Evolutionary conservation across 2,113 vertebrate species (phyloP), one percentile per base, ranked within the genome.

Genomic region (Gorilla gorilla): DNA sequence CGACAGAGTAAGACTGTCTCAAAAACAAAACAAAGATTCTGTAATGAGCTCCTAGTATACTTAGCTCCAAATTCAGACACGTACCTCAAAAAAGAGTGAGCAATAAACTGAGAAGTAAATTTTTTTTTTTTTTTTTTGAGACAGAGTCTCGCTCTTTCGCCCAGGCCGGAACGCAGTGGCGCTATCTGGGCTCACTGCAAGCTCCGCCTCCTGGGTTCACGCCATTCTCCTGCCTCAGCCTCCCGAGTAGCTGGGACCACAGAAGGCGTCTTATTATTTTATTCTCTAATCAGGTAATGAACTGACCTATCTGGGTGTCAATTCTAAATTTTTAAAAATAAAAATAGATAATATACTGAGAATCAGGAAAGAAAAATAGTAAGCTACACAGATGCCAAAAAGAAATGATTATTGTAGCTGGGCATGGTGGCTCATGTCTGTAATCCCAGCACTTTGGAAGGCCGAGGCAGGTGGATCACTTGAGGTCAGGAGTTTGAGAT

Each of bases 181-280:
- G 45, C 45, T 45, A 45, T 45, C 45, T 45, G 45, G 45, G 45
- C 45, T 45, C 45, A 45, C 45, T 45, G 45, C 45, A 45, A 45
- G 45, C 45, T 45, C 45, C 8, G 45, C 45, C 45, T 45, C 45
- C 45, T 45, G 45, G 45, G 45, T 45, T 45, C 45, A 45, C 45
- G 2, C 45, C 8, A 9, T 45, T 45, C 45, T 45, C 9, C 45
- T 45, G 45, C 45, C 45, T 45, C 45, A 10, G 8, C 45, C 45
- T 45, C 45, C 45, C 45, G 8, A 45, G 45, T 45, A 45, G 45
- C 45, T 10, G 45, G 45, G 45, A 45, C 45, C 10, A 45, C 45
- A 10, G 45, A 45, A 45, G 45, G 17, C 79, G 57, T 48, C n/a
- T 94, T 92, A 92, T 86, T 78, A 96, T 96, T 95, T 93, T 96